A percentile compares a stretch with the other conserved stretches of the same genome.
These are phyloP conservation scores for Mandrillus leucophaeus DNA, from an alignment of 2,113 vertebrate species.

Conservation along the genomic window DNA sequence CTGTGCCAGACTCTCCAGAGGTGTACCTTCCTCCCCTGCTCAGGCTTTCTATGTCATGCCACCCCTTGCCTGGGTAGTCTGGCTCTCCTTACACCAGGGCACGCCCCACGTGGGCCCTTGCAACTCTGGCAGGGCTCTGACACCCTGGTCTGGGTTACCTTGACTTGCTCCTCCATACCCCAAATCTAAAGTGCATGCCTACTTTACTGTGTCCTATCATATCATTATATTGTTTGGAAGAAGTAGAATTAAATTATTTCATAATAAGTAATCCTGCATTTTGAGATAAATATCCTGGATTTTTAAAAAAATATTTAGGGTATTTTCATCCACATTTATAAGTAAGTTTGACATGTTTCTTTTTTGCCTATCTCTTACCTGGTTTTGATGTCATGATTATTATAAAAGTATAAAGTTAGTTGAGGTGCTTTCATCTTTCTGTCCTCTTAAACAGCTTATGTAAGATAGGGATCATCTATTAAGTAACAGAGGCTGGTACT, in stretches of 20 bases:
- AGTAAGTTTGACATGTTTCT: background rate
- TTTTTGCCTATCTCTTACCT: background rate
- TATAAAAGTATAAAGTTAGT: background rate
- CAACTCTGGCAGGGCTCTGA: too few species aligned
- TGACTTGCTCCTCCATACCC: too few species aligned
- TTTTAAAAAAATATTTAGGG: background rate
- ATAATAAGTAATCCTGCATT: background rate
- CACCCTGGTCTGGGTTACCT: background rate
- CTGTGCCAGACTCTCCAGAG: background rate
- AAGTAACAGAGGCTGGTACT: background rate
- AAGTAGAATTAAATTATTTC: background rate
- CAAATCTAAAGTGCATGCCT: rapidly evolving
- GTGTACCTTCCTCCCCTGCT: background rate
- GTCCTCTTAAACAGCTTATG: background rate
- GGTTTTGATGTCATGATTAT: background rate
- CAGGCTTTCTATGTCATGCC: background rate
- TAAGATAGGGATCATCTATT: background rate
- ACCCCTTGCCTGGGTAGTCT: background rate
- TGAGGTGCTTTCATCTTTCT: background rate
- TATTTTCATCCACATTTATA: background rate
- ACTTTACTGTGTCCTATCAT: background rate
- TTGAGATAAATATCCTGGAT: background rate
- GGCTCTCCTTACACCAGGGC: too few species aligned
- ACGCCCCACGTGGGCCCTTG: too few species aligned
- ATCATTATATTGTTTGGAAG: background rate